A percentile compares a stretch with the other conserved stretches of the same genome.
Conservation (phyloP, 2,888 invertebrate genomes). For the Daptonema setosum region DNA sequence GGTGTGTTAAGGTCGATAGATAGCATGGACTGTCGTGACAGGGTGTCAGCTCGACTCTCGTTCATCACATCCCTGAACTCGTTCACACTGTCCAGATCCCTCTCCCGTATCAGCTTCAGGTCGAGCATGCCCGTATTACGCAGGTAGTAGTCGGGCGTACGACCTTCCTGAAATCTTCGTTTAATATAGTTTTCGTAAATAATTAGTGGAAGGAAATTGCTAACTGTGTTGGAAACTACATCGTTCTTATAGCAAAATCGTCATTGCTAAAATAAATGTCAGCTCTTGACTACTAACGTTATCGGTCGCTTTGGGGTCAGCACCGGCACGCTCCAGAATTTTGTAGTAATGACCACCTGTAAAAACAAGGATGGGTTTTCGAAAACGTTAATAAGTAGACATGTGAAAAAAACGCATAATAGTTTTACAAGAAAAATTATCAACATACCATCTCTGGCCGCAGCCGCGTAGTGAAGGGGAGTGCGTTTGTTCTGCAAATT, state of each 20-base stretch:
- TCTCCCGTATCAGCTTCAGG: conserved; percentile 22
- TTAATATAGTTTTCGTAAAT: background rate
- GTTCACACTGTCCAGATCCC: conserved; percentile 8
- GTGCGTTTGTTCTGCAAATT: conserved; percentile 48
- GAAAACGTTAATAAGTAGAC: background rate
- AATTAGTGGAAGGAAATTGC: background rate
- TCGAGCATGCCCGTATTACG: conserved; percentile 50
- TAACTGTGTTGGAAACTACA: too few species aligned
- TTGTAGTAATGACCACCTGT: conserved; percentile 45
- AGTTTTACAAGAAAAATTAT: background rate
- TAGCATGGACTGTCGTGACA: background rate
- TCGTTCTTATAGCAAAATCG: too few species aligned
- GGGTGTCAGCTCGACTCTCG: background rate
- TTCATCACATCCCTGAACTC: background rate
- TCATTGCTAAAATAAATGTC: too few species aligned
- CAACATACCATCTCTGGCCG: conserved; percentile 44
- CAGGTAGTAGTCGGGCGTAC: conserved; percentile 55
- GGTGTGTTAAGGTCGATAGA: background rate
- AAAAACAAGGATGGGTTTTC: background rate
- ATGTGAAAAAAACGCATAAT: background rate
- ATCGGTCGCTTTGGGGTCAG: conserved; percentile 59
- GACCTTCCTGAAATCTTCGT: conserved; percentile 41
- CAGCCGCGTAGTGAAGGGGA: conserved; percentile 65
- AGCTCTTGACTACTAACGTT: too few species aligned
- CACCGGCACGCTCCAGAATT: conserved; percentile 54